Conservation (phyloP, 2,888 invertebrate genomes). For the Prosopocoilus inquinatus region DNA sequence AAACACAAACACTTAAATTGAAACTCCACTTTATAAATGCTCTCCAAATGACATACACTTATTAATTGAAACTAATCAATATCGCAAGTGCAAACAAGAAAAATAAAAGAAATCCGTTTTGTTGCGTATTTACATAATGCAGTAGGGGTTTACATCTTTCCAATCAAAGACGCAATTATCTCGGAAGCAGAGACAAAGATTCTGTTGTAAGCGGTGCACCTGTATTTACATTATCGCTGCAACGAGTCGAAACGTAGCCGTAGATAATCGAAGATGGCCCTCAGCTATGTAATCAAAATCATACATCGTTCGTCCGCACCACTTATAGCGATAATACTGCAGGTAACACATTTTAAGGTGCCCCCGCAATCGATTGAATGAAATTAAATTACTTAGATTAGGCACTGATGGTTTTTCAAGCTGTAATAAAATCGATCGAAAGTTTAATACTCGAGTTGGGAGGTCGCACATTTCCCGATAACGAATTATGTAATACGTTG, state of each 20-base stretch:
- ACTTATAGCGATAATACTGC: conserved; percentile 1
- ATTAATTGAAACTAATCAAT: no score
- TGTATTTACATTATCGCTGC: not conserved
- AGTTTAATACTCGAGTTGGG: conserved; percentile 29
- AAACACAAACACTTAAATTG: no score
- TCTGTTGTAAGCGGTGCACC: not conserved
- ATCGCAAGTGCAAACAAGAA: no score
- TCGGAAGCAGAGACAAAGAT: no score
- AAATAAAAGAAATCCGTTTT: no score
- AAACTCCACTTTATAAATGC: no score
- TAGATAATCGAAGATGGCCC: conserved; percentile 1
- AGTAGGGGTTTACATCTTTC: no score
- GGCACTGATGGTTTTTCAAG: conserved; percentile 22
- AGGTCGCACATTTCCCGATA: conserved; percentile 21
- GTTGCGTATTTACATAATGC: no score
- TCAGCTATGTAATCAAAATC: not conserved
- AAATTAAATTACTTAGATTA: conserved; percentile 28
- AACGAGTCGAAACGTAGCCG: not conserved
- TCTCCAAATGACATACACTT: no score
- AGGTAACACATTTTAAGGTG: conserved; percentile 6
- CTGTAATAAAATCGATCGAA: conserved; percentile 22
- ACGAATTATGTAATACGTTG: conserved; percentile 14
- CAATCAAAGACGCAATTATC: no score
- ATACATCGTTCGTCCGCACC: not conserved
- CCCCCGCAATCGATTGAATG: conserved; percentile 24